A percentile compares a stretch with the other conserved stretches of the same genome.
These are phyloP conservation scores for Tetrax tetrax DNA, from an alignment of 2,113 vertebrate species.

Conservation along the genomic window DNA sequence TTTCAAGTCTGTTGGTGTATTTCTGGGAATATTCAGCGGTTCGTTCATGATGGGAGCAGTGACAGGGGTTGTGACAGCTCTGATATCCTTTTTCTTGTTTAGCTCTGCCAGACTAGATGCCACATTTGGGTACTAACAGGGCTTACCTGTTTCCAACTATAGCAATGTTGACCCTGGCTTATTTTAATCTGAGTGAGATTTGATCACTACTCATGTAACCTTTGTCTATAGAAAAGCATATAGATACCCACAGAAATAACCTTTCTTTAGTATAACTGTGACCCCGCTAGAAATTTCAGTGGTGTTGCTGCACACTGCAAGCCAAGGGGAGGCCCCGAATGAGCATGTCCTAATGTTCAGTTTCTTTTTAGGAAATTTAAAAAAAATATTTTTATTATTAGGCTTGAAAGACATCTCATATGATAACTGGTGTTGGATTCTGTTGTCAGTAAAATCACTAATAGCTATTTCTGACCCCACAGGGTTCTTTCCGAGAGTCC, in stretches of 20 bases:
- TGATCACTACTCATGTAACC: background rate
- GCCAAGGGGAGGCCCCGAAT: background rate
- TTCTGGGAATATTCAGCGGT: conserved; percentile 97
- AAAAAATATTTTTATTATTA: background rate
- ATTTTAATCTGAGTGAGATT: background rate
- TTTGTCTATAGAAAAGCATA: background rate
- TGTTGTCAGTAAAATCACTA: no score
- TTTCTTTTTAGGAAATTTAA: background rate
- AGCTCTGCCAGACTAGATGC: background rate
- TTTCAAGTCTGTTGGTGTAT: conserved; percentile 96
- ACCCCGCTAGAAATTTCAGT: background rate
- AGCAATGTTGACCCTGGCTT: background rate
- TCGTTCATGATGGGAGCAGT: conserved; percentile 97
- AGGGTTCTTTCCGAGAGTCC: background rate
- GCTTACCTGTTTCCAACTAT: background rate
- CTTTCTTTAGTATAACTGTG: background rate
- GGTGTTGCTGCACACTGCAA: background rate
- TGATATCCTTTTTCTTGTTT: conserved; percentile 89
- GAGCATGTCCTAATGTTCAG: background rate
- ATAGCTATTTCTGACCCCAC: no score
- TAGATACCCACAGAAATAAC: background rate
- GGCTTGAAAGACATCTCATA: no score
- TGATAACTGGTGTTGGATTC: no score
- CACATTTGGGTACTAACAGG: background rate
- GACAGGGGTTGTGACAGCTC: conserved; percentile 93